Evolutionary conservation across 2,113 vertebrate genomes (phyloP).

Genomic region (Crotophaga sulcirostris): DNA sequence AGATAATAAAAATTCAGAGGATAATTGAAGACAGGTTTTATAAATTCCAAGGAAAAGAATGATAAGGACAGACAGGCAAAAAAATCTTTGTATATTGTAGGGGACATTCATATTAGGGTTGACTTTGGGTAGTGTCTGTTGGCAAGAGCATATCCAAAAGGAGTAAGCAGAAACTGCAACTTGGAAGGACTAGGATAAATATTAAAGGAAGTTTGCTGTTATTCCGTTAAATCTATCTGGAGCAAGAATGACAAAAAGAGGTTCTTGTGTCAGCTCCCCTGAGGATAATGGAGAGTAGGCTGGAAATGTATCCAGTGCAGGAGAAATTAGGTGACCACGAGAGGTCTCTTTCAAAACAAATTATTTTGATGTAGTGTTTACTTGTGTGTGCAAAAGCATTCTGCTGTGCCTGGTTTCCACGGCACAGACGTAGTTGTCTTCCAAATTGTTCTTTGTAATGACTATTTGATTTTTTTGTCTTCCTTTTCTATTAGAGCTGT

Average conservation of each 20-base stretch:
- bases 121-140: not conserved
- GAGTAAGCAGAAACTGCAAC: not conserved
- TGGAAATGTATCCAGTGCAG: not conserved
- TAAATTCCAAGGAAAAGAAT: not conserved
- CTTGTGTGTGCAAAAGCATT: not conserved
- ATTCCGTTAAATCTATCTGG: not conserved
- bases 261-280: not conserved
- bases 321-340: not conserved
- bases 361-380: not conserved
- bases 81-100: not conserved
- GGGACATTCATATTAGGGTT: not conserved
- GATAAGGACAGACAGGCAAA: not conserved
- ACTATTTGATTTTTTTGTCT: not conserved
- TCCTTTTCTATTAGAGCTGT: conserved; percentile 83
- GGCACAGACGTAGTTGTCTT: not conserved
- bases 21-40: not conserved
- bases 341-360: not conserved
- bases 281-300: not conserved
- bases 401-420: not conserved
- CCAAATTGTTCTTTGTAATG: not conserved
- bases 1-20: not conserved
- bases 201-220: not conserved
- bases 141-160: not conserved
- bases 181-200: not conserved
- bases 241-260: not conserved